A percentile compares a stretch with the other conserved stretches of the same genome.
These are phyloP conservation scores for Myotis planiceps DNA, from an alignment of 2,797 vertebrate species.

Conservation along the genomic window DNA sequence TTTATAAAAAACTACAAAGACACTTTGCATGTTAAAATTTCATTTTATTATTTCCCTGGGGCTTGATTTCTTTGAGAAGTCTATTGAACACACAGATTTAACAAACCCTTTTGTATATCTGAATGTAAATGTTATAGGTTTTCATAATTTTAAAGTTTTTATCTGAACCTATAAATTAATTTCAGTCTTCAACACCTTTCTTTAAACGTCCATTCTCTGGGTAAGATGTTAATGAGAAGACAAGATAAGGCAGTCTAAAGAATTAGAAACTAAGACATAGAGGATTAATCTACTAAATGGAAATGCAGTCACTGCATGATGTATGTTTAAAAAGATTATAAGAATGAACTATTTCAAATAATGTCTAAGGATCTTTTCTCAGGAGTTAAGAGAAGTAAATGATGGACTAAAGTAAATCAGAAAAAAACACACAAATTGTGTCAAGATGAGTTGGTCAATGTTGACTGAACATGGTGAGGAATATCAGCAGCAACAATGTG, in stretches of 20 bases:
- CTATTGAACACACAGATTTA: background rate
- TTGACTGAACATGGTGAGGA: background rate
- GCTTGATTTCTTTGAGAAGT: background rate
- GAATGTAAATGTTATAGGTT: background rate
- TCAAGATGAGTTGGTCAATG: background rate
- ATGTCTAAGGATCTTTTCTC: background rate
- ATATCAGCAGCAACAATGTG: background rate
- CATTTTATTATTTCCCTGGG: background rate
- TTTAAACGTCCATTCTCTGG: background rate
- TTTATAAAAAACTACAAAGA: background rate
- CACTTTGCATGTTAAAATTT: background rate
- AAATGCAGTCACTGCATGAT: background rate
- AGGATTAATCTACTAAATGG: background rate
- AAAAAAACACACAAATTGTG: background rate
- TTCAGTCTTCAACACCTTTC: background rate
- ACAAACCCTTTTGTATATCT: background rate
- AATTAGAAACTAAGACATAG: background rate
- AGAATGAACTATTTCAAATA: conserved; percentile 13
- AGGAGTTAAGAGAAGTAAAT: background rate
- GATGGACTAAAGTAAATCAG: background rate
- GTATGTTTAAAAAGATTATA: background rate
- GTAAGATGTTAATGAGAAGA: background rate
- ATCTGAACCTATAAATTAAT: background rate
- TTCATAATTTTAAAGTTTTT: background rate
- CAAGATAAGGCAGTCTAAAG: background rate